Evolutionary conservation across 2,113 vertebrate genomes (phyloP).

Genomic region (Laterallus jamaicensis): DNA sequence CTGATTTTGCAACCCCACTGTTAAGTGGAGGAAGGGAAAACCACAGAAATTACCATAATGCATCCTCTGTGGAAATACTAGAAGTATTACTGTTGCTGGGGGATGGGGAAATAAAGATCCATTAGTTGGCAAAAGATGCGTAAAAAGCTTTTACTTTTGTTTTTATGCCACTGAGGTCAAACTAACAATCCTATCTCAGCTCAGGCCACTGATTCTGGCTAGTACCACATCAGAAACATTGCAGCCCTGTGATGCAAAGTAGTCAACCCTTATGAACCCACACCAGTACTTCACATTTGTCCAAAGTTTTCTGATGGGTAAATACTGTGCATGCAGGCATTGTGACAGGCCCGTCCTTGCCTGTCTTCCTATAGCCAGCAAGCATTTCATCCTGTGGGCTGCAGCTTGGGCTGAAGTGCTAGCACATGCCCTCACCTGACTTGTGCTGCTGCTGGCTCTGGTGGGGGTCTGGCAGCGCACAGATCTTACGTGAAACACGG

Average conservation of each 20-base stretch:
- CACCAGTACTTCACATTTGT: accelerated
- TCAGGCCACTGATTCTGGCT: neutral
- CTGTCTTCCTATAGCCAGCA: neutral
- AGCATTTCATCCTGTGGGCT: accelerated
- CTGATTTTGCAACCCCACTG: conserved; percentile 11
- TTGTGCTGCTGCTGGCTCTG: neutral
- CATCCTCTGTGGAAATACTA: conserved; percentile 16
- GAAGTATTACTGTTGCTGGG: neutral
- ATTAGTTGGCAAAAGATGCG: neutral
- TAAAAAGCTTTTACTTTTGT: conserved; percentile 22
- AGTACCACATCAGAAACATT: neutral
- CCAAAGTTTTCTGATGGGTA: neutral
- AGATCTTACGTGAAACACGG: neutral
- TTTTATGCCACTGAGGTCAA: conserved; percentile 10
- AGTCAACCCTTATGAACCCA: neutral
- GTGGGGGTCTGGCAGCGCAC: neutral
- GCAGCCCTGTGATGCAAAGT: neutral
- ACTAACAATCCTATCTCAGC: neutral
- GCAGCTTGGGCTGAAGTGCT: neutral
- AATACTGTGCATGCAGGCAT: neutral
- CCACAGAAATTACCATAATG: conserved; percentile 16
- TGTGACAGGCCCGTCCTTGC: accelerated
- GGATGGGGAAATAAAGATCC: neutral
- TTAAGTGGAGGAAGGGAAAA: neutral
- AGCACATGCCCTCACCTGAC: accelerated